Base-by-base conservation (phyloP, 2,113 vertebrate species). In the Pteropus alecto region DNA sequence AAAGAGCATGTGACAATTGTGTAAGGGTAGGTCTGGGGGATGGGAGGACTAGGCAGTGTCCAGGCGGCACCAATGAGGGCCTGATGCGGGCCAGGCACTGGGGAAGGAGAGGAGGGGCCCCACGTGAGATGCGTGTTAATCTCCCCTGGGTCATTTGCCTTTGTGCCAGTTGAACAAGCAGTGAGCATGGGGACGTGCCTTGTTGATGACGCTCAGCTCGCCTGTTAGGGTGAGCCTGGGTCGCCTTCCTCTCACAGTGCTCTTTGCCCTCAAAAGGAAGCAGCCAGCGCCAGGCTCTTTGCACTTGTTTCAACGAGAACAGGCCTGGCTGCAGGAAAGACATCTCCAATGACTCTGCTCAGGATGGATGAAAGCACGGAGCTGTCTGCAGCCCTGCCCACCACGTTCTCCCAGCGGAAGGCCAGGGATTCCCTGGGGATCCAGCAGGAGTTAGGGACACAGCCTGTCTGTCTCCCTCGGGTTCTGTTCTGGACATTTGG, bases 81-180 rank as follows among this genome's bases (percentile, higher is more conserved):
- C 35, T 56, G 35, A 5, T 7, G 5, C 2, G 3, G 94, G 41
- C 71, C 28, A 28, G 38, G 11, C 11, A 6, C 28, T 46, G 12
- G 1, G 19, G 10, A 19, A 2, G 7, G 26, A 19, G 14, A 3
- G 3, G 10, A 38, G 13, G 38, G 6, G n/a, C 4, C 26, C 18
- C 43, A 28, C 2, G 13, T 10, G 67, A 71, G 35, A 30, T 26
- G 24, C 13, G 35, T 15, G 0, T 41, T 33, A 7, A 15, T 26
- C 60, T 35, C 13, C 60, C 30, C 58, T 54, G 18, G 58, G 26
- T 28, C 46, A 7, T 16, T 11, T 65, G 84, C 46, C 56, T 74
- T n/a, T 38, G n/a, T 43, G 22, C 60, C 22, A 28, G 7, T 22
- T 85, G 71, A 28, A n/a, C 6, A 54, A 30, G 38, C 16, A 12